Conservation (phyloP, 1,140 invertebrate genomes). For the Drosophila neocordata region DNA sequence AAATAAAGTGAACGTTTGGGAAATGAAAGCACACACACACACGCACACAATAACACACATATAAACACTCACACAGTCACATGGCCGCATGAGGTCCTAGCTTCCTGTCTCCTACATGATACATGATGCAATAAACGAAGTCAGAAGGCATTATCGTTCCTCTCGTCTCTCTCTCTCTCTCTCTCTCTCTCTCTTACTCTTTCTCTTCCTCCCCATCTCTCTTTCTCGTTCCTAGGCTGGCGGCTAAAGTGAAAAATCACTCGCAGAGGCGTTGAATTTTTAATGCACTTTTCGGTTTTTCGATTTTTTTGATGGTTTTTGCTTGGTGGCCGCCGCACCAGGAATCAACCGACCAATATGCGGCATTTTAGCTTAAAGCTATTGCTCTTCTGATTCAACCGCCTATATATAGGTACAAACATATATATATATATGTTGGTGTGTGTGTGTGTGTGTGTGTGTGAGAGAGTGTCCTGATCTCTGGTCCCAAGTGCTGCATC, state of each 20-base stretch:
- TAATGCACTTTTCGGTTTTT: slow-evolving; percentile 59
- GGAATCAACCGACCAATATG: neutral
- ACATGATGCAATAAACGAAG: slow-evolving; percentile 69
- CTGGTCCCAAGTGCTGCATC: slow-evolving; percentile 27
- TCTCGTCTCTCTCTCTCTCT: neutral
- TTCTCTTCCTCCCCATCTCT: too few relatives aligned
- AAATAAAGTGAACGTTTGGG: slow-evolving; percentile 55
- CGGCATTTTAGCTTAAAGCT: slow-evolving; percentile 3
- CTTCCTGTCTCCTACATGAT: slow-evolving; percentile 37
- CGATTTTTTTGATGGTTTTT: slow-evolving; percentile 26
- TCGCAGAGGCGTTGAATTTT: slow-evolving; percentile 65
- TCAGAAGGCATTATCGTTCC: slow-evolving; percentile 52
- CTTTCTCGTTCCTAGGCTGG: neutral
- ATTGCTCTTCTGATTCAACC: slow-evolving; percentile 22
- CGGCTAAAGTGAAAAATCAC: slow-evolving; percentile 55
- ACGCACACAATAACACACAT: slow-evolving; percentile 14
- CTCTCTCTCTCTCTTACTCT: too few relatives aligned
- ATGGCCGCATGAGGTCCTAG: neutral
- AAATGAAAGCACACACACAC: slow-evolving; percentile 43
- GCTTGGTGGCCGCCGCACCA: slow-evolving; percentile 6
- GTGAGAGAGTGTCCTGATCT: slow-evolving; percentile 8
- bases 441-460: neutral
- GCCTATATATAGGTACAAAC: neutral
- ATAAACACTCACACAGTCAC: neutral
- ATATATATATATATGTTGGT: neutral